Percentiles rank a stretch among this genome's conserved stretches.
These are phyloP conservation scores for Muntiacus reevesi DNA, from an alignment of 2,113 vertebrate species.

Conservation along the genomic window DNA sequence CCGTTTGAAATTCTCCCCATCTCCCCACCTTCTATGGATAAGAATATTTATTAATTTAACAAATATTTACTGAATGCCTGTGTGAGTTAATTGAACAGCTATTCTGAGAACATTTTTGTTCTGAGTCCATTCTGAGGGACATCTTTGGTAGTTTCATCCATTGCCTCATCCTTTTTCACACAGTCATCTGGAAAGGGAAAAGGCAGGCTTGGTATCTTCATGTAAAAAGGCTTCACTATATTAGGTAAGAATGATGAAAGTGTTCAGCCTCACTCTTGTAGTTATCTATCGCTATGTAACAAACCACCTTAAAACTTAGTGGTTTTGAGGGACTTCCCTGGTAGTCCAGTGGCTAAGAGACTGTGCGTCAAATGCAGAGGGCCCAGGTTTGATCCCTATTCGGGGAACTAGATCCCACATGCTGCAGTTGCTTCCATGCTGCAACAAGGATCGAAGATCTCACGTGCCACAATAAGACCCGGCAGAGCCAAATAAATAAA, in stretches of 20 bases:
- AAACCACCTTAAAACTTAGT: not conserved
- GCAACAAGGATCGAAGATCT: not conserved
- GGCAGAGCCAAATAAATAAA: not conserved
- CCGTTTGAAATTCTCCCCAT: not conserved
- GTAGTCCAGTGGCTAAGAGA: not conserved
- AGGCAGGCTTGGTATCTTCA: not conserved
- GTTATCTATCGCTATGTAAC: not conserved
- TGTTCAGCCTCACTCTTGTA: not conserved
- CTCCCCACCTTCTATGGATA: not conserved
- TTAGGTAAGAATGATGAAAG: not conserved
- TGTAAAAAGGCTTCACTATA: not conserved
- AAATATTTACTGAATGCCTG: not conserved
- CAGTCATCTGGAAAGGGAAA: not conserved
- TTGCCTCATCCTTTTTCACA: not conserved
- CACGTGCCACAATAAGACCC: not conserved
- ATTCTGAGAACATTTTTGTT: not conserved
- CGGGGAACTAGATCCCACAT: not conserved
- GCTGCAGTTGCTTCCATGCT: not conserved
- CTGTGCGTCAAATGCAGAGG: not conserved
- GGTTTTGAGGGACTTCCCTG: not conserved
- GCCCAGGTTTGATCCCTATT: not conserved
- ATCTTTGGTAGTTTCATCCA: not conserved
- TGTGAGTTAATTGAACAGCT: not conserved
- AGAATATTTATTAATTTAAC: not conserved
- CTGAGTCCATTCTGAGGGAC: not conserved